A percentile compares a stretch with the other conserved stretches of the same genome.
Conservation (phyloP, 1,140 invertebrate species). For the Drosophila pallidifrons region DNA sequence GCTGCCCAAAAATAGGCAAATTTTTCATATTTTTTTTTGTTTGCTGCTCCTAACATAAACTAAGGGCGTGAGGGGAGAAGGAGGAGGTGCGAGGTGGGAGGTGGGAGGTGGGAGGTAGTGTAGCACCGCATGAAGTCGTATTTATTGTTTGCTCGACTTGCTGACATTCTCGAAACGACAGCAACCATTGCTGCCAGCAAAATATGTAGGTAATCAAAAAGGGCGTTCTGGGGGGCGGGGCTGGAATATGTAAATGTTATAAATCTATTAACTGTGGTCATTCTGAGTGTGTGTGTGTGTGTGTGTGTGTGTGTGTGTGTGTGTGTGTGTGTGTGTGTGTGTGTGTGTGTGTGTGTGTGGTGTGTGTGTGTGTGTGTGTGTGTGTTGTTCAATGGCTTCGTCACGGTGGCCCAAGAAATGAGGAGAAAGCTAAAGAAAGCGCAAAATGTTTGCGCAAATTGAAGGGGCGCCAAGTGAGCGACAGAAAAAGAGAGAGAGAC, state of each 20-base stretch:
- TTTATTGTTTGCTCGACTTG: constrained; percentile 71
- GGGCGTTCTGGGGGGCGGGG: constrained; percentile 16
- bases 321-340: constrained; percentile 4
- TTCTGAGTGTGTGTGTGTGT: not conserved
- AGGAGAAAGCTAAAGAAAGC: not conserved
- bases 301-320: constrained; percentile 8
- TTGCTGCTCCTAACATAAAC: too few relatives aligned
- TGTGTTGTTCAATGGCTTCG: constrained; percentile 43
- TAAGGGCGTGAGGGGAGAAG: not conserved
- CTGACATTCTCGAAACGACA: constrained; percentile 53
- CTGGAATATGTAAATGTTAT: constrained; percentile 54
- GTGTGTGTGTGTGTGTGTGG: not conserved
- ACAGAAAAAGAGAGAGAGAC: not conserved
- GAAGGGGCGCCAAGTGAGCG: constrained; percentile 8
- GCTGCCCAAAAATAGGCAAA: constrained; percentile 36
- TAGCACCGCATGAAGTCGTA: constrained; percentile 24
- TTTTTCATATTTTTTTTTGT: constrained; percentile 28
- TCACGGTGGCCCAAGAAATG: constrained; percentile 4
- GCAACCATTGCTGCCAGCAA: constrained; percentile 25
- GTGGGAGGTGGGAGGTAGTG: not conserved
- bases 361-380: constrained; percentile 3
- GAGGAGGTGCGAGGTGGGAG: too few relatives aligned
- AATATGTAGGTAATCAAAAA: constrained; percentile 48
- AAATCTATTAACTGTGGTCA: constrained; percentile 54
- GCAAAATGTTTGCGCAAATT: constrained; percentile 29